A percentile compares a stretch with the other conserved stretches of the same genome.
phyloP scores from a whole-genome alignment of 2,888 invertebrate genomes.

The Lycocerus yunnanus region DNA sequence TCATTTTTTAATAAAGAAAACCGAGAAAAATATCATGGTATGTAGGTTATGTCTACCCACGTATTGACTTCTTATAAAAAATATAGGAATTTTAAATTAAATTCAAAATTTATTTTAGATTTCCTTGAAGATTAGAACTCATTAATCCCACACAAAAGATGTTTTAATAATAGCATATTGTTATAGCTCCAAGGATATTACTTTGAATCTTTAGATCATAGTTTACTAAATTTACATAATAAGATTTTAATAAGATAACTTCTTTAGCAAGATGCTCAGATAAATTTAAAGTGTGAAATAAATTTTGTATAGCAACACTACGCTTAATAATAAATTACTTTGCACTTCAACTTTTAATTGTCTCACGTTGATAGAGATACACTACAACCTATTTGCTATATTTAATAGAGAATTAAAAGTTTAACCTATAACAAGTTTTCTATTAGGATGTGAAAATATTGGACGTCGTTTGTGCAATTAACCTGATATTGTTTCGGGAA shows the following conservation, averaged over 20 bases:
- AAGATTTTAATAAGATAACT: neutral
- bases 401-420: neutral
- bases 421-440: neutral
- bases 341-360: neutral
- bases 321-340: neutral
- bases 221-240: neutral
- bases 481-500: neutral
- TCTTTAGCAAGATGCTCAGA: neutral
- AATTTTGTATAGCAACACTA: neutral
- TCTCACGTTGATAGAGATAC: neutral
- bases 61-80: neutral
- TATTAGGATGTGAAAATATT: neutral
- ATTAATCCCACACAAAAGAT: neutral
- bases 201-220: neutral
- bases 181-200: neutral
- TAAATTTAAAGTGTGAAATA: neutral
- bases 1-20: neutral
- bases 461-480: neutral
- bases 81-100: neutral
- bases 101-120: neutral
- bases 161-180: neutral
- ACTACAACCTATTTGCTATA: neutral
- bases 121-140: neutral
- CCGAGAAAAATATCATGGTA: neutral
- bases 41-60: neutral